Evolutionary conservation across 1,140 invertebrate species (phyloP), one percentile per base, ranked within the genome.

Genomic region (Heliconius himera): DNA sequence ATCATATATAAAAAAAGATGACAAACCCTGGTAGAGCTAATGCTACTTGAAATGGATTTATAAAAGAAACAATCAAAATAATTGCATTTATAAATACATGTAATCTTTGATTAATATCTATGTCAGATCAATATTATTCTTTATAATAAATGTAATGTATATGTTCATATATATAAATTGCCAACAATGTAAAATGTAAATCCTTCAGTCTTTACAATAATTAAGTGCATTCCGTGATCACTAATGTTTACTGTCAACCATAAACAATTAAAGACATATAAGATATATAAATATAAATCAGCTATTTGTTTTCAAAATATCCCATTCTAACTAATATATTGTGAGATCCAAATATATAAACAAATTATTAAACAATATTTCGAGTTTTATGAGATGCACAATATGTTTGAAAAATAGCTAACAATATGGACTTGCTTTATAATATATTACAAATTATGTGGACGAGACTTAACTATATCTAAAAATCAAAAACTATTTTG

Each of bases 141-240:
- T 86, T 86, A 78, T 88, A 87, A 82, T 82, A 86, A 82, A 84
- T 82, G 78, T 82, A 82, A 83, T 81, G 77, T 82, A 83, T 77
- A 46, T 16, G 41, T 51, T 51, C 18, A 20, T 79, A 78, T 85
- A 81, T 83, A 85, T 84, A 85, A 88, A 84, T 86, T 84, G 83
- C 82, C 87, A 90, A 88, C 85, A 88, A 87, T 89, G 83, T 84
- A 82, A 85, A 85, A 80, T 85, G 84, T 91, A 90, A 89, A 90
- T 91, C 88, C 88, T 89, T 92, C 91, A 92, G 90, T 92, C 91
- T 92, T 92, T 83, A 88, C 85, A 90, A 84, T 80, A 86, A 84
- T 81, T 82, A 87, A 85, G 85, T 84, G 78, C 78, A 85, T 82
- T 80, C 83, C 73, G 72, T 77, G 80, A 83, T 81, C 82, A 84